Percentiles rank a stretch among this genome's conserved stretches.
phyloP scores from a whole-genome alignment of 2,888 invertebrate species.

The Leuctra nigra region DNA sequence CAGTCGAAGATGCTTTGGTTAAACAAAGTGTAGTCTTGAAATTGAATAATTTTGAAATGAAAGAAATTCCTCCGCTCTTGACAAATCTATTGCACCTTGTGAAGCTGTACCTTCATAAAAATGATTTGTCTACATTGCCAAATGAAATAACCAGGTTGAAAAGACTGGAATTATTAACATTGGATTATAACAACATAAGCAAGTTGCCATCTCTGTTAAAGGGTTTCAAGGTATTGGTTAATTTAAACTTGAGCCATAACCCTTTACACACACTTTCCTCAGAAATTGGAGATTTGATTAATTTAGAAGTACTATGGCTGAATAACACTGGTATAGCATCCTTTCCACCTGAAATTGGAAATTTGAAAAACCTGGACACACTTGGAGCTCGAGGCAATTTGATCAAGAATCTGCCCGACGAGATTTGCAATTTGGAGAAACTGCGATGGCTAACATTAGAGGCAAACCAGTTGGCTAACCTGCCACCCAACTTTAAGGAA shows the following conservation, averaged over 20 bases:
- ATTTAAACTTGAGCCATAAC: constrained; percentile 61
- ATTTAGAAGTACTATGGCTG: constrained; percentile 60
- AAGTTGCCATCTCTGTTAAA: constrained; percentile 54
- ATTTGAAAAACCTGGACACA: constrained; percentile 53
- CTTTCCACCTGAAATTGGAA: constrained; percentile 55
- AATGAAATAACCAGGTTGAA: constrained; percentile 46
- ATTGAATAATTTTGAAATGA: constrained; percentile 57
- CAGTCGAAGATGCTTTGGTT: constrained; percentile 56
- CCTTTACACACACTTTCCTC: constrained; percentile 50
- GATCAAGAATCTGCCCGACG: constrained; percentile 49
- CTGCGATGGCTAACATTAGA: constrained; percentile 61
- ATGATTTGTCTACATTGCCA: constrained; percentile 50
- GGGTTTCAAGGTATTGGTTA: constrained; percentile 50
- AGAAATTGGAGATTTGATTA: constrained; percentile 52
- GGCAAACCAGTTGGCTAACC: constrained; percentile 47
- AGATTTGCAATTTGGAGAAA: constrained; percentile 49
- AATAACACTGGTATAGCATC: constrained; percentile 50
- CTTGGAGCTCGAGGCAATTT: constrained; percentile 60
- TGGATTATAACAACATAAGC: constrained; percentile 58
- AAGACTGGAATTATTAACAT: constrained; percentile 53
- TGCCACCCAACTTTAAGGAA: constrained; percentile 48
- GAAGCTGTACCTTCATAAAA: constrained; percentile 57
- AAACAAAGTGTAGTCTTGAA: constrained; percentile 53
- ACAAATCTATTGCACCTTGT: constrained; percentile 50
- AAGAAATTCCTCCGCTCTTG: constrained; percentile 51